phyloP scores from a whole-genome alignment of 2,113 vertebrate species.

The Hypanus sabinus region DNA sequence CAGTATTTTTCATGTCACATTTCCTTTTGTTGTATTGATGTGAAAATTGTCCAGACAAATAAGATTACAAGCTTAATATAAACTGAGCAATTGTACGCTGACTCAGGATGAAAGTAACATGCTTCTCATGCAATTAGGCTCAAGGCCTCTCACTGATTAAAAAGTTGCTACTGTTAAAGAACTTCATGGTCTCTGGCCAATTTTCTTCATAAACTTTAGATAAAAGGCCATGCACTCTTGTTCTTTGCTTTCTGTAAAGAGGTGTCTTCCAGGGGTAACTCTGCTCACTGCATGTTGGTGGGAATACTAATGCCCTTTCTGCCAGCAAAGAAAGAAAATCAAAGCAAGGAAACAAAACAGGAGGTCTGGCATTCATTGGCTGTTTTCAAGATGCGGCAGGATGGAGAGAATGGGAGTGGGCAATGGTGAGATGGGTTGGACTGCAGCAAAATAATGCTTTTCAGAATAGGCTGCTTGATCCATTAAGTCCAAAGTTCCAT shows the following conservation, averaged over 20 bases:
- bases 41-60: background rate
- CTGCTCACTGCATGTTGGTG: background rate
- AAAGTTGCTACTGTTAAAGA: background rate
- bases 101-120: background rate
- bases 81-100: background rate
- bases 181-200: background rate
- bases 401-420: background rate
- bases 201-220: background rate
- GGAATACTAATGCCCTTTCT: background rate
- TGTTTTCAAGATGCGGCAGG: background rate
- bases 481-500: no score
- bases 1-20: background rate
- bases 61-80: background rate
- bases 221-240: background rate
- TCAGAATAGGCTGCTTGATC: background rate
- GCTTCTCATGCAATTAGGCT: background rate
- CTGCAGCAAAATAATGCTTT: background rate
- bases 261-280: background rate
- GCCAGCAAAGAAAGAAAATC: background rate
- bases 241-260: background rate
- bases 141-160: slow-evolving; percentile 34
- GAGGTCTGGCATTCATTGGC: background rate
- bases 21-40: background rate
- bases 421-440: background rate
- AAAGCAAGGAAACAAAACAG: background rate